phyloP scores from a whole-genome alignment of 1,140 invertebrate genomes.

The Teleogryllus occipitalis region DNA sequence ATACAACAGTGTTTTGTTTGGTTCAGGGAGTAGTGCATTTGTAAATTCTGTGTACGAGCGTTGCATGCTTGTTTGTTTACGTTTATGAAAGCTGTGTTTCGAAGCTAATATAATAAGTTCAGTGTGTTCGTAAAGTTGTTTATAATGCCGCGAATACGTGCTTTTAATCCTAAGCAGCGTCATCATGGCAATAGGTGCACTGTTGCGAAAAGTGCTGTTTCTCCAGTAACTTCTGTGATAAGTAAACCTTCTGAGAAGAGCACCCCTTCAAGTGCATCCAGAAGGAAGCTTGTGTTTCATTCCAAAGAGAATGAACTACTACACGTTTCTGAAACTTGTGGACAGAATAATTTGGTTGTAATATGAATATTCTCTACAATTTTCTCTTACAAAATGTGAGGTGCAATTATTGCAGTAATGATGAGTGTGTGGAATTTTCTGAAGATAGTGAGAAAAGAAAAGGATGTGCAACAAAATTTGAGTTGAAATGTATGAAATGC shows the following conservation, averaged over 20 bases:
- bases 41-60: too few relatives aligned
- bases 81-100: too few relatives aligned
- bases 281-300: constrained; percentile 11
- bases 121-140: too few relatives aligned
- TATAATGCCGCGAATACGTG: too few relatives aligned
- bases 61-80: too few relatives aligned
- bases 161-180: too few relatives aligned
- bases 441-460: constrained; percentile 10
- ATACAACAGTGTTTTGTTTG: too few relatives aligned
- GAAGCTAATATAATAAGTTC: too few relatives aligned
- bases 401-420: constrained; percentile 14
- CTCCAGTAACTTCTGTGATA: not conserved
- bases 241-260: too few relatives aligned
- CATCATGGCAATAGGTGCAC: too few relatives aligned
- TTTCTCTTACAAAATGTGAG: not conserved
- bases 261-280: constrained; percentile 10
- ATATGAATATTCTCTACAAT: not conserved
- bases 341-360: constrained; percentile 11
- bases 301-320: too few relatives aligned
- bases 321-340: not conserved
- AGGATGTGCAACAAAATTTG: constrained; percentile 16
- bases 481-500: constrained; percentile 6
- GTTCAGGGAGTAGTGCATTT: too few relatives aligned
- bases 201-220: not conserved
- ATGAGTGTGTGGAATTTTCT: constrained; percentile 11